Base-by-base conservation (phyloP, 2,797 vertebrate genomes). In the Momotus momota region DNA sequence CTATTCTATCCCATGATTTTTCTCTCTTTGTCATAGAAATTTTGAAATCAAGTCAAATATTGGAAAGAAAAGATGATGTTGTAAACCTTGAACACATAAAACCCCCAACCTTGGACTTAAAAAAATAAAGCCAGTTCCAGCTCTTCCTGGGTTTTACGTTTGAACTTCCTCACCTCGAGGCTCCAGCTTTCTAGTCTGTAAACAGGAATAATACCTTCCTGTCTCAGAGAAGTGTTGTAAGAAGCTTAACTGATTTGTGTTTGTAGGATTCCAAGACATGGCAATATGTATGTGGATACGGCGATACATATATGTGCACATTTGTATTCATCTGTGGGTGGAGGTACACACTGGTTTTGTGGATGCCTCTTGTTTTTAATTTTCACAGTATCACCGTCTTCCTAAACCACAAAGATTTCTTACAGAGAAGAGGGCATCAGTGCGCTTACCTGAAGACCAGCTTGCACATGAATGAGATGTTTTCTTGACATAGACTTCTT, bases 121-220 rank as follows among this genome's bases (percentile, higher is more conserved):
- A 84, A 90, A 88, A 86, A 31, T 46, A 10, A 72, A 92, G n/a
- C 19, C 1, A 86, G 9, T 77, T 93, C 46, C 61, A 90, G 51
- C 18, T 84, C 55, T 94, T 91, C 85, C 45, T 41, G 27, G 8
- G 13, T 41, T 86, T 94, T 90, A 62, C 2, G 0, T 70, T 35
- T 84, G 70, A 72, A 66, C 66, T 94, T 95, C 70, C 82, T 81
- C 79, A 92, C 65, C 70, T 91, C 1, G 2, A 89, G 29, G 45
- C 40, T 90, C 70, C 87, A 66, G 66, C 43, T 81, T 88, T 94
- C 70, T 81, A 62, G 77, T 58, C 70, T 79, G 82, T 91, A 94
- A 95, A 95, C 88, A 90, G 65, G 58, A 94, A 86, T 86, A 91
- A 62, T 33, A 69, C 29, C 77, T 86, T 89, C 89, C 72, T 88